Conservation (phyloP, 2,113 vertebrate genomes). For the Zosterops japonicus region DNA sequence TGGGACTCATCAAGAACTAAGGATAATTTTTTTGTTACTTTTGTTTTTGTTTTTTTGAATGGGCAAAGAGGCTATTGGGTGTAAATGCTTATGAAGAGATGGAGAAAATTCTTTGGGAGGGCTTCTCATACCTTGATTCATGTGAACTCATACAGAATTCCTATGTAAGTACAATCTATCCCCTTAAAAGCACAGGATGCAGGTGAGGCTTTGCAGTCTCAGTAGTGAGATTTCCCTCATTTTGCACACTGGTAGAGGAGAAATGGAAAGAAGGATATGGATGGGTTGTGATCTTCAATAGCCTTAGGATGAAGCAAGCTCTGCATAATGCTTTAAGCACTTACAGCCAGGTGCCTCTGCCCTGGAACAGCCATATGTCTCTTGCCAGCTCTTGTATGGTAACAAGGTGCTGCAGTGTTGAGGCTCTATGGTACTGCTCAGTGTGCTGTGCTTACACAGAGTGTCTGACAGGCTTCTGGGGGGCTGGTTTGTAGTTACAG, state of each 20-base stretch:
- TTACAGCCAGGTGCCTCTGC: neutral
- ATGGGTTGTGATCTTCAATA: neutral
- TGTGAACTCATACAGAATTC: neutral
- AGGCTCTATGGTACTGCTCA: neutral
- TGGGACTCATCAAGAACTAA: neutral
- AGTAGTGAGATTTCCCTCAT: neutral
- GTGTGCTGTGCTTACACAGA: neutral
- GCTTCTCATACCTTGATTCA: neutral
- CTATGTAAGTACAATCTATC: neutral
- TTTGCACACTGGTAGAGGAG: neutral
- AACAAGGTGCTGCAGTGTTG: neutral
- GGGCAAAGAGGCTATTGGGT: neutral
- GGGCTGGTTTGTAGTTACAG: constrained; percentile 83
- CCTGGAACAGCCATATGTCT: neutral
- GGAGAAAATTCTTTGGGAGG: neutral
- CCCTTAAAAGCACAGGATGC: neutral
- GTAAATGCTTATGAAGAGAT: neutral
- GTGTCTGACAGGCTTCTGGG: constrained; percentile 19
- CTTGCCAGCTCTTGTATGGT: neutral
- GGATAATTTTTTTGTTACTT: neutral
- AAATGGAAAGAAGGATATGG: neutral
- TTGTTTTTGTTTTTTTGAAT: neutral
- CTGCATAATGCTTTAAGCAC: neutral
- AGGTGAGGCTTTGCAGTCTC: neutral
- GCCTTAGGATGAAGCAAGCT: neutral